Conservation (phyloP, 2,797 vertebrate genomes). For the Melanogrammus aeglefinus region DNA sequence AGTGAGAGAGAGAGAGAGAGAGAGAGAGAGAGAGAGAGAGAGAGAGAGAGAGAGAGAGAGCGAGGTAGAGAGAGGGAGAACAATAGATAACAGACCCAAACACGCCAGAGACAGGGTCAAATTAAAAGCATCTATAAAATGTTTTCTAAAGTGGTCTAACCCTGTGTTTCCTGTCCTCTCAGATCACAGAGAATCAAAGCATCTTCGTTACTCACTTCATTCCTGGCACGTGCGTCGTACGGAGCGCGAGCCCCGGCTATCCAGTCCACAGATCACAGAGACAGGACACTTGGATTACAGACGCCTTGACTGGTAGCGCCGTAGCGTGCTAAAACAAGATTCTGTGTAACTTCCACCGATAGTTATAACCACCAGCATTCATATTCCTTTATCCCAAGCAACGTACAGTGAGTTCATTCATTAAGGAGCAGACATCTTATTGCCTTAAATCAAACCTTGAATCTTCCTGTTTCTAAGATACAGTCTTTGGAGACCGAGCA, state of each 20-base stretch:
- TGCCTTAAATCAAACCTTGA: neutral
- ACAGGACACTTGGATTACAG: neutral
- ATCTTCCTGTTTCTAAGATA: neutral
- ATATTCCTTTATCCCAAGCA: neutral
- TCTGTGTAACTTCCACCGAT: neutral
- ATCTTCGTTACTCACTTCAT: neutral
- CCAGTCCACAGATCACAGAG: neutral
- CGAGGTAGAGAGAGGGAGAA: neutral
- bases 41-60: neutral
- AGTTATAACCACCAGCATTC: neutral
- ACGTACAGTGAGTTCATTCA: neutral
- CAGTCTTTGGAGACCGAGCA: neutral
- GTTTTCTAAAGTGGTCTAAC: slow-evolving; percentile 37
- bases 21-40: neutral
- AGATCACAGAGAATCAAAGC: neutral
- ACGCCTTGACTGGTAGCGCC: neutral
- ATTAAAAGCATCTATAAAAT: slow-evolving; percentile 46
- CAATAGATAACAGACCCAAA: slow-evolving; percentile 43
- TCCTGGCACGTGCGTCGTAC: neutral
- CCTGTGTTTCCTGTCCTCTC: neutral
- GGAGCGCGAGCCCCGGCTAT: neutral
- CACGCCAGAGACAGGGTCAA: slow-evolving; percentile 20
- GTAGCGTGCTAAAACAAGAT: neutral
- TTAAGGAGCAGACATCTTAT: neutral
- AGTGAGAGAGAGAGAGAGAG: neutral